These are phyloP conservation scores for Diaphora mendica DNA, from an alignment of 2,888 invertebrate species.

Conservation along the genomic window DNA sequence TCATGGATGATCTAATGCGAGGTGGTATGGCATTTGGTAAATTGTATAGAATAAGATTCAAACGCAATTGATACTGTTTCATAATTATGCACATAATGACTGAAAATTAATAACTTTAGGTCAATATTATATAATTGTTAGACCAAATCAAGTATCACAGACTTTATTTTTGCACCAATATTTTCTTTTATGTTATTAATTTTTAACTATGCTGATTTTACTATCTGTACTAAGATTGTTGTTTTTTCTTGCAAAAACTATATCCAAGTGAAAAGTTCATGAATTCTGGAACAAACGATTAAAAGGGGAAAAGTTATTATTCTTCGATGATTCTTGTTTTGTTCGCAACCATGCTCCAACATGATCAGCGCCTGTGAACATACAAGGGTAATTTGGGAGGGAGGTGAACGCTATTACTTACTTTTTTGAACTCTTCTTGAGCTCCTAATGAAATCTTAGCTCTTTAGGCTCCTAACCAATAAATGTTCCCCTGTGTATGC, in stretches of 20 bases:
- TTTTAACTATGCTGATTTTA: not conserved
- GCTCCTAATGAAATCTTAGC: slow-evolving; percentile 83
- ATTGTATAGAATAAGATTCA: slow-evolving; percentile 15
- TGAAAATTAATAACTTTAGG: slow-evolving; percentile 19
- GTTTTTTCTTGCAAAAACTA: slow-evolving; percentile 4
- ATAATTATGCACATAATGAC: slow-evolving; percentile 39
- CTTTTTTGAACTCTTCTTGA: slow-evolving; percentile 84
- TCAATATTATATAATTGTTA: slow-evolving; percentile 1
- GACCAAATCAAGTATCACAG: slow-evolving; percentile 3
- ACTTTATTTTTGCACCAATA: not conserved
- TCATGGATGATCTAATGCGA: slow-evolving; percentile 16
- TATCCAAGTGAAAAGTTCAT: not conserved
- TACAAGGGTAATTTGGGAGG: slow-evolving; percentile 51
- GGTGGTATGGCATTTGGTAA: slow-evolving; percentile 9
- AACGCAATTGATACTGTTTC: slow-evolving; percentile 22
- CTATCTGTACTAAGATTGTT: not conserved
- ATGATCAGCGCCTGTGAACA: slow-evolving; percentile 67
- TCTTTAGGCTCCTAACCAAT: slow-evolving; percentile 80
- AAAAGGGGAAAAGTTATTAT: not conserved
- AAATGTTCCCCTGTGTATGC: slow-evolving; percentile 75
- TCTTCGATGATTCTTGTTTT: slow-evolving; percentile 26
- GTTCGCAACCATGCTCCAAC: not conserved
- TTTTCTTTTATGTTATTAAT: not conserved
- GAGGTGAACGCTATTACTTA: slow-evolving; percentile 73
- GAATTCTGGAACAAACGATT: slow-evolving; percentile 18